Conservation (phyloP, 2,113 vertebrate species). For the Mustelus asterias region DNA sequence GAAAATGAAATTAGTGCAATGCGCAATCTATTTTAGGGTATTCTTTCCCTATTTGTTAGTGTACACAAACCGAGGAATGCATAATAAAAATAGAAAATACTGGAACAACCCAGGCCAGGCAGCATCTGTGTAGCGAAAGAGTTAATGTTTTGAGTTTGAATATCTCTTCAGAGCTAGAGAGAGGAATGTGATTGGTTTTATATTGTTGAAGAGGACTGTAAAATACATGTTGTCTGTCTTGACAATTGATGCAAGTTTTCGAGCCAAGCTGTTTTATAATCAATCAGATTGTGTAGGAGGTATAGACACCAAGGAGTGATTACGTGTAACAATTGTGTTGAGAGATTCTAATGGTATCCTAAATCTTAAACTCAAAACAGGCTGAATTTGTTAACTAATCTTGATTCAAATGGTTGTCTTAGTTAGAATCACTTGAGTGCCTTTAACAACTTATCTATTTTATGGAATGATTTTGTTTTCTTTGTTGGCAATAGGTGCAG, state of each 20-base stretch:
- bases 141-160: no score
- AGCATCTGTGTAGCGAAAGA: no score
- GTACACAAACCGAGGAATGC: neutral
- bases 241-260: neutral
- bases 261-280: neutral
- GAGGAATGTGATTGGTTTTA: no score
- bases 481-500: neutral
- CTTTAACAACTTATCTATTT: neutral
- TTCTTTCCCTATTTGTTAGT: neutral
- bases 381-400: neutral
- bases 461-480: neutral
- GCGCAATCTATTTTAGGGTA: neutral
- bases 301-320: neutral
- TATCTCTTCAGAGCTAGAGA: no score
- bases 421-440: neutral
- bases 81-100: no score
- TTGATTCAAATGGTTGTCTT: neutral
- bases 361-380: neutral
- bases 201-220: no score
- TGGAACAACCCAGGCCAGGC: no score
- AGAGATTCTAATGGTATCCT: neutral
- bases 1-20: neutral
- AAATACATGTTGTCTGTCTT: neutral
- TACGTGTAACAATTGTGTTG: neutral
- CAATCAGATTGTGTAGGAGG: neutral